These are phyloP conservation scores for Aporrectodea caliginosa DNA, from an alignment of 1,140 invertebrate species.

Conservation along the genomic window DNA sequence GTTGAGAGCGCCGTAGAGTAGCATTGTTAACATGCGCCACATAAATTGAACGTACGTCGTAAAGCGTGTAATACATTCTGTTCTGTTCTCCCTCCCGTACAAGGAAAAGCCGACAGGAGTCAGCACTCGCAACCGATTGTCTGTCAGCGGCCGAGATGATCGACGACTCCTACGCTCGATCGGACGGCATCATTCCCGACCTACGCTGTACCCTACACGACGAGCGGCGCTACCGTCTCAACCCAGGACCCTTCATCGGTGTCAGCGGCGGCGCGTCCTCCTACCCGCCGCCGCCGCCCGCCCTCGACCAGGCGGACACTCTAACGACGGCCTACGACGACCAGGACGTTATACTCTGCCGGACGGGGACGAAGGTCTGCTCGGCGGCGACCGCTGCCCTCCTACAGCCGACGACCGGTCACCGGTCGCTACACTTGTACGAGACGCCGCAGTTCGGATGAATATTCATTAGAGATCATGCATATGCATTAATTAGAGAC, in stretches of 20 bases:
- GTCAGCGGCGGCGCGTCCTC: neutral
- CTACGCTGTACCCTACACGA: neutral
- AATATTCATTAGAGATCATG: too few relatives aligned
- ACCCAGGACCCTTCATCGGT: neutral
- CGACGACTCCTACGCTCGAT: neutral
- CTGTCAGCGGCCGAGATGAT: neutral
- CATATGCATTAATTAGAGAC: too few relatives aligned
- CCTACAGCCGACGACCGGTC: neutral
- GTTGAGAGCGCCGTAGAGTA: too few relatives aligned
- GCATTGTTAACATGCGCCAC: too few relatives aligned
- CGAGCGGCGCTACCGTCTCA: neutral
- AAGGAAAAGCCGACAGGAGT: neutral
- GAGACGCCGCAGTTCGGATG: conserved; percentile 1
- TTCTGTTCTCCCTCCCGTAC: too few relatives aligned
- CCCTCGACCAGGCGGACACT: neutral
- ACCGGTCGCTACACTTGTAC: neutral
- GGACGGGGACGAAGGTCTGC: neutral
- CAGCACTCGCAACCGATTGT: neutral
- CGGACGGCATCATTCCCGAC: too few relatives aligned
- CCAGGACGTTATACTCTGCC: neutral
- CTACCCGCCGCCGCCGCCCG: neutral
- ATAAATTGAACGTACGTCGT: too few relatives aligned
- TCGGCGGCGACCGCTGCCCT: neutral
- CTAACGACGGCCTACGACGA: neutral
- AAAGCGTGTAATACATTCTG: too few relatives aligned